Evolutionary conservation across 2,888 invertebrate species (phyloP), one percentile per base, ranked within the genome.

Genomic region (Saturnia pavonia): DNA sequence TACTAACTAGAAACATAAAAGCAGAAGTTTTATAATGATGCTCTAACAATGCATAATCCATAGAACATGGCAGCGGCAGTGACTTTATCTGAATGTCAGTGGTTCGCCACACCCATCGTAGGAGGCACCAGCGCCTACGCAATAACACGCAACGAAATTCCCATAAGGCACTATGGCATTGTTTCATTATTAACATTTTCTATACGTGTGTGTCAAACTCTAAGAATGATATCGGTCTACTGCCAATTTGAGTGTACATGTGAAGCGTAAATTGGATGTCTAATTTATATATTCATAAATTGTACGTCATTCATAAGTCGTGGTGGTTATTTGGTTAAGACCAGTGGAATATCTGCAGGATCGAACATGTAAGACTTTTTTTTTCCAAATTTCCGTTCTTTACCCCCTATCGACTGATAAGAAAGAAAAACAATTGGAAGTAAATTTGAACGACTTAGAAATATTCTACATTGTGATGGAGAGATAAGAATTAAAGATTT

Each of bases 101-200:
- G 60, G 71, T 63, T 60, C 34, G 45, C 66, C 48, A 60, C 45
- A 67, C 68, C 72, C 69, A 67, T 74, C 69, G 70, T 67, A 67
- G 54, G 70, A 70, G 67, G 67, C 42, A 72, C 82, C 85, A 83
- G 82, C 85, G 84, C 86, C 85, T 81, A 84, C 86, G 88, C 86
- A 85, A 74, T 77, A 80, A 76, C 77, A 79, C 82, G 80, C 78
- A 81, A 83, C 82, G 71, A 72, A 67, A 69, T 71, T 69, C 67
- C 70, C 71, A 73, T 70, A 70, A 67, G 68, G 72, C 66, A 72
- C 67, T 67, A 27, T 27, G 57, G 54, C 67, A 68, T 67, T 70
- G 60, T 66, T 70, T 78, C 76, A 76, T 77, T 76, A 77, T 79
- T 74, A 75, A 76, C 75, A 78, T 78, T 74, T 77, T 76, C 66